These are phyloP conservation scores for Drosophila sulfurigaster DNA, from an alignment of 1,140 invertebrate genomes.

Conservation along the genomic window DNA sequence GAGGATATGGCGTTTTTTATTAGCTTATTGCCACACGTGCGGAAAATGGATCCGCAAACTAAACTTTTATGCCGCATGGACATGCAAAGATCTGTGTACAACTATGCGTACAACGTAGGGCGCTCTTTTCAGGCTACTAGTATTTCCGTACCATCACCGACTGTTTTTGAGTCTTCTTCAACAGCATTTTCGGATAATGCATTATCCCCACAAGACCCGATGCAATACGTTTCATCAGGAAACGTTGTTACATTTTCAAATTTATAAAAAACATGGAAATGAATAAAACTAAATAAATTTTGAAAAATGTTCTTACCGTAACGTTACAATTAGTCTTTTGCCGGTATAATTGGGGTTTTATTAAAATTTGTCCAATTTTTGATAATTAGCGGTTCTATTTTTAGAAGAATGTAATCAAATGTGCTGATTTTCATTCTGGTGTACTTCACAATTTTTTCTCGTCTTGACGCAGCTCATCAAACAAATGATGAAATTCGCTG, in stretches of 20 bases:
- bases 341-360: constrained; percentile 15
- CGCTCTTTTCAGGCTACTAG: constrained; percentile 6
- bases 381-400: constrained; percentile 23
- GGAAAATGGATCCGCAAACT: no score
- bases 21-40: no score
- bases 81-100: constrained; percentile 10
- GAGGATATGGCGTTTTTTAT: no score
- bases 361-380: constrained; percentile 30
- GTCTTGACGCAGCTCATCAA: constrained; percentile 31
- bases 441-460: constrained; percentile 29
- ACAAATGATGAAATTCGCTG: constrained; percentile 12
- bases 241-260: neutral
- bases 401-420: constrained; percentile 22
- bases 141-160: constrained; percentile 28
- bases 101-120: constrained; percentile 19
- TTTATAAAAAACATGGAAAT: neutral
- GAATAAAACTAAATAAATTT: neutral
- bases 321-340: constrained; percentile 13
- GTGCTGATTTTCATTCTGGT: constrained; percentile 37
- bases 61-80: constrained; percentile 22
- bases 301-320: neutral
- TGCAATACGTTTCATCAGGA: no score
- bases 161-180: constrained; percentile 26
- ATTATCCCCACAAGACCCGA: no score
- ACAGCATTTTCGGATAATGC: constrained; percentile 25